Percentiles rank a stretch among this genome's conserved stretches.
Evolutionary conservation across 2,797 vertebrate species (phyloP).

Genomic region (Sebastes reedi): DNA sequence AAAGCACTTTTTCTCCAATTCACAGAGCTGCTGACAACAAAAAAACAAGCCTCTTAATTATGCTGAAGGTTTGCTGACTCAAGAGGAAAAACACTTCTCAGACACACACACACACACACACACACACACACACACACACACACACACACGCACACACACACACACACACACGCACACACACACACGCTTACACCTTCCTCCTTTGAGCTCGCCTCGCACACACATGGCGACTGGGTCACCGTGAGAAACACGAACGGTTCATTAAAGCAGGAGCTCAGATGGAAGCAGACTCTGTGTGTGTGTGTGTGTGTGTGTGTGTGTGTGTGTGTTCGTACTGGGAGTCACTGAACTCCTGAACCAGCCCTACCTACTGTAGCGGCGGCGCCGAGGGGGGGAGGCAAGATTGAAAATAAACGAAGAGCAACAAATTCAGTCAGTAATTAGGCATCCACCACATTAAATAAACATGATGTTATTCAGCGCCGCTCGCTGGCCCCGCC

Average conservation of each 20-base stretch:
- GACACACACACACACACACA: neutral
- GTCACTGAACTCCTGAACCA: conserved; percentile 81
- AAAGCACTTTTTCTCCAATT: conserved; percentile 12
- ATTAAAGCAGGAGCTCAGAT: conserved; percentile 15
- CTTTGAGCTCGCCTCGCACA: neutral
- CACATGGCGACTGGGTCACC: conserved; percentile 12
- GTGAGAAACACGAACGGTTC: conserved; percentile 31
- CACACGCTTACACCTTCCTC: conserved; percentile 16
- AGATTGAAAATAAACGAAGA: conserved; percentile 56
- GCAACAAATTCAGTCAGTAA: conserved; percentile 71
- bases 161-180: neutral
- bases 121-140: neutral
- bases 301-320: neutral
- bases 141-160: neutral
- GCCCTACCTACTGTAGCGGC: conserved; percentile 5
- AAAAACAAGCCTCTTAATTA: conserved; percentile 45
- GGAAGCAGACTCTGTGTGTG: neutral
- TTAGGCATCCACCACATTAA: conserved; percentile 75
- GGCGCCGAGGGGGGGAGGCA: neutral
- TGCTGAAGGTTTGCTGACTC: conserved; percentile 57
- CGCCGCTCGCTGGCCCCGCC: neutral
- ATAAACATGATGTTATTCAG: conserved; percentile 77
- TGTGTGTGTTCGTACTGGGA: conserved; percentile 12
- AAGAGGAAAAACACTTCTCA: conserved; percentile 24
- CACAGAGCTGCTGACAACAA: conserved; percentile 58